Evolutionary conservation across 2,888 invertebrate genomes (phyloP), one percentile per base, ranked within the genome.

Genomic region (Lycocerus yunnanus): DNA sequence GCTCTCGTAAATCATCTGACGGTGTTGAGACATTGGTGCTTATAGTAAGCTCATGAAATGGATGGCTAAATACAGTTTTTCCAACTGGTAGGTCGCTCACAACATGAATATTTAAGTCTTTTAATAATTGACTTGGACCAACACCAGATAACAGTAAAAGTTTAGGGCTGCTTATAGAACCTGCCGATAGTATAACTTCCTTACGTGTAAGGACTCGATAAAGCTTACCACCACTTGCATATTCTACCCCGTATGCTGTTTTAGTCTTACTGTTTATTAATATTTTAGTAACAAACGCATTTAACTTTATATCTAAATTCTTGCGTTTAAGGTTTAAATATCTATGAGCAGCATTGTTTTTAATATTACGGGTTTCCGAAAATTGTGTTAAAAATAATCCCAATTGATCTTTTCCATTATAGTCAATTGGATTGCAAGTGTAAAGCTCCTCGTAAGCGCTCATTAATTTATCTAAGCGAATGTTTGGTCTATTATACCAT

Each of bases 161-260:
- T 82, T 96, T 95, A 0, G 96, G 95, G 3, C 91, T 89, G 83
- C 92, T 92, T 78, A 93, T 90, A 1, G 92, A 88, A 3, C 93
- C 93, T 1, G 90, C 91, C 20, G 90, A 88, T 16, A 92, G 81
- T 71, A 93, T 91, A 0, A 92, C 89, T 82, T 91, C 91, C 79
- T 89, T 90, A 60, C 86, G 86, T 1, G 90, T 90, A 63, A 82
- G 79, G 2, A 89, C 84, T 6, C 69, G 78, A 69, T 85, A 81
- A 10, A 78, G 81, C 18, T 77, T 81, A 8, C 85, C 82, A 58
- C 83, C 82, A 27, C 82, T 83, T 0, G 84, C 79, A 78, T 88
- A 88, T 80, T 89, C 87, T 1, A 90, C 88, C 1, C 89, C 89
- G 18, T 85, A 79, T 0, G 88, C 85, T 73, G 78, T 79, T 77